Percentiles rank a stretch among this genome's conserved stretches.
Conservation (phyloP, 2,888 invertebrate genomes). For the Cheilosia scutellata region DNA sequence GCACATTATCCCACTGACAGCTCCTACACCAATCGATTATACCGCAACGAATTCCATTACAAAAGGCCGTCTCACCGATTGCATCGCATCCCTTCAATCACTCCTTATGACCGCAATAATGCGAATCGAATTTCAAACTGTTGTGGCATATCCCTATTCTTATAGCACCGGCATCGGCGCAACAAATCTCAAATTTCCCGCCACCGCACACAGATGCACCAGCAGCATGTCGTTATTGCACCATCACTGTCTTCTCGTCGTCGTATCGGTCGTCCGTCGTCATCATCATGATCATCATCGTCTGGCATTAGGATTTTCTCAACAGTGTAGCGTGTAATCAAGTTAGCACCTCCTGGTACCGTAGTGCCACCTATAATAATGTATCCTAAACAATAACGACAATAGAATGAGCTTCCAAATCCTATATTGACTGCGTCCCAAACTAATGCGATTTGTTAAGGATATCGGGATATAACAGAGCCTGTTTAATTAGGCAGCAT, state of each 20-base stretch:
- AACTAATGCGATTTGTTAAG: conserved; percentile 68
- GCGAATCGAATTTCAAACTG: conserved; percentile 69
- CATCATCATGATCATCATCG: conserved; percentile 2
- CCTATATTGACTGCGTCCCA: conserved; percentile 40
- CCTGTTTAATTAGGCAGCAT: conserved; percentile 58
- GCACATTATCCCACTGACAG: conserved; percentile 16
- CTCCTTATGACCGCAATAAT: conserved; percentile 65
- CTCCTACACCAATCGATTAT: conserved; percentile 47
- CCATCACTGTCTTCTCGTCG: conserved; percentile 16
- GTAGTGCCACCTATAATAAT: conserved; percentile 40
- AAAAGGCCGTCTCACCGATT: not conserved
- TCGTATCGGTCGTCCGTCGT: too few relatives aligned
- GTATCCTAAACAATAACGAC: conserved; percentile 41
- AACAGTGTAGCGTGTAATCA: conserved; percentile 67
- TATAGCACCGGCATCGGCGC: conserved; percentile 35
- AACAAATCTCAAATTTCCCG: conserved; percentile 64
- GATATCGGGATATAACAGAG: conserved; percentile 28
- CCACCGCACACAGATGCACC: conserved; percentile 30
- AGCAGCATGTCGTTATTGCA: conserved; percentile 5
- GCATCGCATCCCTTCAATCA: conserved; percentile 26
- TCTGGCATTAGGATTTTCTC: conserved; percentile 22
- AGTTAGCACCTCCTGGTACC: conserved; percentile 55
- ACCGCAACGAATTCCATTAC: conserved; percentile 44
- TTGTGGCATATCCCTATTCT: conserved; percentile 35
- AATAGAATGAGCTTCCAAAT: conserved; percentile 74